Evolutionary conservation across 2,888 invertebrate species (phyloP).

Genomic region (Nezara viridula): DNA sequence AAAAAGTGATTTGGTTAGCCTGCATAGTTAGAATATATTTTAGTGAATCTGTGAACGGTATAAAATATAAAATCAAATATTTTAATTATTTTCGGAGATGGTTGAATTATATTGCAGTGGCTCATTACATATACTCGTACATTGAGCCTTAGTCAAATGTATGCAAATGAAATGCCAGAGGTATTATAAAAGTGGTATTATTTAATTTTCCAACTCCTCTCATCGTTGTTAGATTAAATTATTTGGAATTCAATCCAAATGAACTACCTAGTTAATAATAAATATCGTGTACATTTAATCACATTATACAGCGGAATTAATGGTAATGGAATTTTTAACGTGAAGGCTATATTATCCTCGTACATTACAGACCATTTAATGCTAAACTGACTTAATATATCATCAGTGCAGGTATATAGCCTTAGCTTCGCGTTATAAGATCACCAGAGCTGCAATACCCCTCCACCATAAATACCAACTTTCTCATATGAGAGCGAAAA

Average conservation of each 20-base stretch:
- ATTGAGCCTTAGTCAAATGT: not conserved
- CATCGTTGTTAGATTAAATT: not conserved
- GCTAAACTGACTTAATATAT: slow-evolving; percentile 8
- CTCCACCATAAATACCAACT: slow-evolving; percentile 4
- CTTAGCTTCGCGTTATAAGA: not conserved
- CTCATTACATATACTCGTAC: not conserved
- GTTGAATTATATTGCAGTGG: not conserved
- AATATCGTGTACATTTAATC: not conserved
- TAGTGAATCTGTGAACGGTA: not conserved
- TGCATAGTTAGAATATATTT: not conserved
- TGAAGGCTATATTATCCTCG: not conserved
- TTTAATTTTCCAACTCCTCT: not conserved
- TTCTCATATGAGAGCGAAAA: slow-evolving; percentile 39
- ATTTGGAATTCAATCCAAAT: not conserved
- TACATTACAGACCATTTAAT: slow-evolving; percentile 3
- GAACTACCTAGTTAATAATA: not conserved
- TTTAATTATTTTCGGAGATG: not conserved
- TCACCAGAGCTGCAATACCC: not conserved
- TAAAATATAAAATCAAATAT: not conserved
- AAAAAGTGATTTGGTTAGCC: not conserved
- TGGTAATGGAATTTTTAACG: not conserved
- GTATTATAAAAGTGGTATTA: not conserved
- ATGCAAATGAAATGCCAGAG: not conserved
- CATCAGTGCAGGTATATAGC: not conserved
- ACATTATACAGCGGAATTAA: not conserved